Percentiles rank a stretch among this genome's conserved stretches.
phyloP scores from a whole-genome alignment of 1,140 invertebrate genomes.

The Zaprionus tsacasi region DNA sequence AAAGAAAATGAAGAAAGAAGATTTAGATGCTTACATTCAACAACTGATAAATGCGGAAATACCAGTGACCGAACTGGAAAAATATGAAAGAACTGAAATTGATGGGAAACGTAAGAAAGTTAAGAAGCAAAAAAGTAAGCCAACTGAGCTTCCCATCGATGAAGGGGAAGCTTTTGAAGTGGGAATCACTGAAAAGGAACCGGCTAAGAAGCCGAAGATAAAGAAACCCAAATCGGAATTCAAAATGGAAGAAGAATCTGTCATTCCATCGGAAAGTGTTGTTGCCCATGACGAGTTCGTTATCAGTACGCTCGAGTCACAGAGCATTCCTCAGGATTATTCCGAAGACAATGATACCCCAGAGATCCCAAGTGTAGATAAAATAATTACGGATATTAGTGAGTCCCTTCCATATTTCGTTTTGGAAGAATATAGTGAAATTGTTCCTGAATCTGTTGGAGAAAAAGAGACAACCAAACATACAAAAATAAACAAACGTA shows the following conservation, averaged over 20 bases:
- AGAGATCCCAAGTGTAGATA: constrained; percentile 32
- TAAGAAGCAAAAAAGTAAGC: constrained; percentile 73
- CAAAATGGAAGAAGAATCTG: constrained; percentile 8
- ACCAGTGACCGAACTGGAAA: constrained; percentile 79
- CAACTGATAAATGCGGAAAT: constrained; percentile 78
- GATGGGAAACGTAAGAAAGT: constrained; percentile 72
- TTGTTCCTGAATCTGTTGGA: constrained; percentile 9
- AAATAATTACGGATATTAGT: constrained; percentile 48
- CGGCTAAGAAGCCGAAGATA: constrained; percentile 54
- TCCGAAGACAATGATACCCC: constrained; percentile 1
- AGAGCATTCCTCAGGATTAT: constrained; percentile 15
- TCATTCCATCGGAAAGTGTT: constrained; percentile 10
- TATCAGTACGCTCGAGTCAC: constrained; percentile 49
- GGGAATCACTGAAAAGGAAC: constrained; percentile 59
- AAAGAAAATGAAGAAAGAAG: constrained; percentile 74
- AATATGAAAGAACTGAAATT: constrained; percentile 81
- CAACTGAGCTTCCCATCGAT: constrained; percentile 23
- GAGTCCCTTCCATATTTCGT: constrained; percentile 50
- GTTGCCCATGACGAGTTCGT: constrained; percentile 49
- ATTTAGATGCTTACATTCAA: constrained; percentile 80
- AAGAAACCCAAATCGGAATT: constrained; percentile 56
- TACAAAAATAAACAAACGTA: constrained; percentile 76
- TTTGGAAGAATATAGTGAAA: constrained; percentile 40
- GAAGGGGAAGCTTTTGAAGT: constrained; percentile 61
- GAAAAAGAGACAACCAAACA: constrained; percentile 12